Percentiles rank a stretch among this genome's conserved stretches.
Conservation (phyloP, 2,113 vertebrate genomes). For the Jacana jacana region DNA sequence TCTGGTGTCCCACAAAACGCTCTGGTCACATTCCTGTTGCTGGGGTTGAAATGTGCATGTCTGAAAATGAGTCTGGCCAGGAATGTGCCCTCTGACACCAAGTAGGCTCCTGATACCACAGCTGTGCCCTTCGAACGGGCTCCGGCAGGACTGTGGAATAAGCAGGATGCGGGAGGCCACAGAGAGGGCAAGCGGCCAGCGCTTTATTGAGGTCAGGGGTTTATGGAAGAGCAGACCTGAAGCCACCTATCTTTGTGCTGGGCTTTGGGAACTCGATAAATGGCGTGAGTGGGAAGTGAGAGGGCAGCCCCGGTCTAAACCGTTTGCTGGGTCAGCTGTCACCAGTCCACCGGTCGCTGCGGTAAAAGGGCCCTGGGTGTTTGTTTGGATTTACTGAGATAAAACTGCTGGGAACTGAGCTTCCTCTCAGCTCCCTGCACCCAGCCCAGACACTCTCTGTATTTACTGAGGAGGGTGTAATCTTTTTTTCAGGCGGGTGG, state of each 20-base stretch:
- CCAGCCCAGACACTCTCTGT: not conserved
- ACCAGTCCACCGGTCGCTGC: not conserved
- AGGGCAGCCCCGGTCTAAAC: not conserved
- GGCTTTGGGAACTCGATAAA: not conserved
- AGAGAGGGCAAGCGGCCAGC: not conserved
- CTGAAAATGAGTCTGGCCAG: slow-evolving; percentile 17
- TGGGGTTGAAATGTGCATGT: not conserved
- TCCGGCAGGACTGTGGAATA: not conserved
- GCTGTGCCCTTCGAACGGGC: not conserved
- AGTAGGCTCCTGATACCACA: not conserved
- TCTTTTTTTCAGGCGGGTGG: not conserved
- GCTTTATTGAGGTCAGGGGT: not conserved
- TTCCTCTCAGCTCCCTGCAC: not conserved
- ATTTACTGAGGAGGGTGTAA: not conserved
- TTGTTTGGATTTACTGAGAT: slow-evolving; percentile 5
- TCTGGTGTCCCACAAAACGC: slow-evolving; percentile 39
- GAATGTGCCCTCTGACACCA: slow-evolving; percentile 61
- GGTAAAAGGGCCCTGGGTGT: not conserved
- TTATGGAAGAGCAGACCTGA: not conserved
- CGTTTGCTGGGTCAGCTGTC: not conserved
- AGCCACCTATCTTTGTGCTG: not conserved
- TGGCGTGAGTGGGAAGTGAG: not conserved
- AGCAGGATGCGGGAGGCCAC: not conserved
- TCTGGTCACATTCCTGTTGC: slow-evolving; percentile 6
- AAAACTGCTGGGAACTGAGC: not conserved